These are phyloP conservation scores for Lissocephala sabroskyi DNA, from an alignment of 2,888 invertebrate genomes.

Conservation along the genomic window DNA sequence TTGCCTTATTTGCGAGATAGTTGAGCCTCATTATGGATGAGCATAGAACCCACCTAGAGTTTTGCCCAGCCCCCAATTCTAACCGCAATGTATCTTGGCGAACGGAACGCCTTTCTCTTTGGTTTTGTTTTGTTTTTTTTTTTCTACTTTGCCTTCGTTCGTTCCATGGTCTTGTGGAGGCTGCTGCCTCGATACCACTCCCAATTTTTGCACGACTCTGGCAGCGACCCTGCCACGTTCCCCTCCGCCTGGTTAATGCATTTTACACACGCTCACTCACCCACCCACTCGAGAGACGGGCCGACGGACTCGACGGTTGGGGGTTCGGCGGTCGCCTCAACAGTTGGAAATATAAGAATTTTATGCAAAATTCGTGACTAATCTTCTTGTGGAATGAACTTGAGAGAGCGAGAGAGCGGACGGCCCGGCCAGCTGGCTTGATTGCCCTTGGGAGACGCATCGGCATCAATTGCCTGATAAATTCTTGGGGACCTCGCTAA, in stretches of 20 bases:
- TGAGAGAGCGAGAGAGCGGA: conserved; percentile 32
- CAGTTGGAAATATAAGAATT: too few relatives aligned
- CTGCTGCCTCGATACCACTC: conserved; percentile 40
- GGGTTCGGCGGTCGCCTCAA: too few relatives aligned
- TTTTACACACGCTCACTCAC: conserved; percentile 41
- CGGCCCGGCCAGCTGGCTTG: conserved; percentile 1
- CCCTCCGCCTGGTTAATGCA: conserved; percentile 45
- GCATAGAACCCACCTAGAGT: conserved; percentile 4
- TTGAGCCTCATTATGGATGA: too few relatives aligned
- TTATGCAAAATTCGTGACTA: conserved; percentile 62
- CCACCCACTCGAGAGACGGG: too few relatives aligned
- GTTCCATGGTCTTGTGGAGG: conserved; percentile 8
- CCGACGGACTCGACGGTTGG: too few relatives aligned
- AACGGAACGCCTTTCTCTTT: conserved; percentile 54
- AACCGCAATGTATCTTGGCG: too few relatives aligned
- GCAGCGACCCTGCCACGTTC: conserved; percentile 36
- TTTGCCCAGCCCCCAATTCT: too few relatives aligned
- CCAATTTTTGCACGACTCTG: conserved; percentile 60
- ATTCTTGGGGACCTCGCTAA: too few relatives aligned
- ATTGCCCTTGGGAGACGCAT: conserved; percentile 1
- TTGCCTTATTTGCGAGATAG: background rate
- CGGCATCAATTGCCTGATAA: too few relatives aligned
- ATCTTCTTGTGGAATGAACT: conserved; percentile 49
- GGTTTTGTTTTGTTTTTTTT: conserved; percentile 24
- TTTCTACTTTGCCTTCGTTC: conserved; percentile 4